These are phyloP conservation scores for Ploceus nigricollis DNA, from an alignment of 2,113 vertebrate genomes.

Conservation along the genomic window DNA sequence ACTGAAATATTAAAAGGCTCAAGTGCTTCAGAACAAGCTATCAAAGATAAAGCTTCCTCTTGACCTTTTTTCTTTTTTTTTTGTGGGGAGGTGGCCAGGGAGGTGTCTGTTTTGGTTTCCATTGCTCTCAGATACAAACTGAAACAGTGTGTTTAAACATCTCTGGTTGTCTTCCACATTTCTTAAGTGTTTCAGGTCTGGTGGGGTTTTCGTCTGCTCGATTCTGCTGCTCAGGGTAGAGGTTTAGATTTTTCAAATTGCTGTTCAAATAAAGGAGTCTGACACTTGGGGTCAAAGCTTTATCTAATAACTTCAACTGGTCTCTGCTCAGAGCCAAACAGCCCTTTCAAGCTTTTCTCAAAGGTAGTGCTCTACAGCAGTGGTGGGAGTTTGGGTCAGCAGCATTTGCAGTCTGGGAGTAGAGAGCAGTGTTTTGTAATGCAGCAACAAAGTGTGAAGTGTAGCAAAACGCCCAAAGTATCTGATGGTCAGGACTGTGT, in stretches of 20 bases:
- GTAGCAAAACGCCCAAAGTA: not conserved
- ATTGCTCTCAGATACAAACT: not conserved
- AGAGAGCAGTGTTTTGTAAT: not conserved
- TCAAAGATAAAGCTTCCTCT: not conserved
- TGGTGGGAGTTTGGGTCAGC: not conserved
- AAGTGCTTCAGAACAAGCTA: not conserved
- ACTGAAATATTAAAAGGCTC: not conserved
- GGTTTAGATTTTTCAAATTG: not conserved
- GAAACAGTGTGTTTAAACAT: not conserved
- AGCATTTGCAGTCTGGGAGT: not conserved
- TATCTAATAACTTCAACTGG: not conserved
- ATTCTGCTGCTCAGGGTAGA: not conserved
- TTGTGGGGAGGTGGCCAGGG: not conserved
- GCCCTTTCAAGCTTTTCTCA: constrained; percentile 7
- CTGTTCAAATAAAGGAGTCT: not conserved
- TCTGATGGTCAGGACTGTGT: not conserved
- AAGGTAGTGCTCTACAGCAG: not conserved
- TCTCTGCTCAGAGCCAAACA: not conserved
- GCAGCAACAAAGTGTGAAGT: not conserved
- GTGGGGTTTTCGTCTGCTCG: not conserved
- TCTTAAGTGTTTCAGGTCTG: not conserved
- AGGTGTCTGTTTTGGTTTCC: not conserved
- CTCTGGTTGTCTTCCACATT: not conserved
- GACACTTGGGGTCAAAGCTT: not conserved
- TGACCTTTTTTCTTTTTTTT: not conserved